phyloP scores from a whole-genome alignment of 2,113 vertebrate genomes.

The Crotalus helleri region DNA sequence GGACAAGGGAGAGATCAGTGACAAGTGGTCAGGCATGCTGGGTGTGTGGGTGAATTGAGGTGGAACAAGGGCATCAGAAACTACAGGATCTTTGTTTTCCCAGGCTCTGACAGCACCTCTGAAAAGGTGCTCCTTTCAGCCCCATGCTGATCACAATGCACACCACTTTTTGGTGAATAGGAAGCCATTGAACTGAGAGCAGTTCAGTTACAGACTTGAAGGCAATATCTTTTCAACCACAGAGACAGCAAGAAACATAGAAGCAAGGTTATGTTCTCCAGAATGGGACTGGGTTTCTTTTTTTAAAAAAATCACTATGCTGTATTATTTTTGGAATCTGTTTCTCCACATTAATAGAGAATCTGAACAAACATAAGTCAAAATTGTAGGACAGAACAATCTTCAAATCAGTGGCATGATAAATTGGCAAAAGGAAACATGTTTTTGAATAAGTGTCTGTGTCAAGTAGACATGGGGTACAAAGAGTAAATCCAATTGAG shows the following conservation, averaged over 20 bases:
- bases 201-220: constrained; percentile 81
- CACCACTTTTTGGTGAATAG: constrained; percentile 51
- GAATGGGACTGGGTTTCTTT: not conserved
- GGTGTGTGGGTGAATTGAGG: constrained; percentile 69
- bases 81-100: constrained; percentile 72
- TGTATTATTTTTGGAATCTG: not conserved
- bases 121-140: constrained; percentile 20
- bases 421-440: not conserved
- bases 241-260: constrained; percentile 66
- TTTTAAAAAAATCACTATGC: constrained; percentile 28
- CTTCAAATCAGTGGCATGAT: not conserved
- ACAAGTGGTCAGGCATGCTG: constrained; percentile 71
- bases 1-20: constrained; percentile 69
- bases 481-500: not conserved
- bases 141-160: not conserved
- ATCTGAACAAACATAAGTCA: not conserved
- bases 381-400: not conserved
- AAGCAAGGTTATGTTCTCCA: constrained; percentile 39
- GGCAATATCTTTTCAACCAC: constrained; percentile 71
- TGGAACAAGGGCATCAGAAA: constrained; percentile 74
- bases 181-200: constrained; percentile 68
- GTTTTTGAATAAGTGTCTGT: not conserved
- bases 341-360: not conserved
- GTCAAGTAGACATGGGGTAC: not conserved
- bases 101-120: constrained; percentile 68